Conservation (phyloP, 2,797 vertebrate genomes). For the Hirundo rustica region DNA sequence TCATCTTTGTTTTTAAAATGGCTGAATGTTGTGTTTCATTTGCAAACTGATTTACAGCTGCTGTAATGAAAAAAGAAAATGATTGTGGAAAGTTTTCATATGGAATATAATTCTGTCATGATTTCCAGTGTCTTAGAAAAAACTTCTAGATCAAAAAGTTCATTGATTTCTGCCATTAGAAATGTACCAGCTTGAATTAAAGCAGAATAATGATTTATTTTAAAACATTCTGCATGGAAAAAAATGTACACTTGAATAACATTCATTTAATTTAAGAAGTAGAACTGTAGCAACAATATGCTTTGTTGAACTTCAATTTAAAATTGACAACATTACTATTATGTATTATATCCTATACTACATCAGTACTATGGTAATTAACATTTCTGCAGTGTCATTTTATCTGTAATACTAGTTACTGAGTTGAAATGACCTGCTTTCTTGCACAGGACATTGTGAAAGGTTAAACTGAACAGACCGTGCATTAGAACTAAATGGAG, state of each 20-base stretch:
- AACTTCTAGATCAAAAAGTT: background rate
- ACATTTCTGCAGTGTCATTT: constrained; percentile 66
- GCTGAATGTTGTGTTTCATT: background rate
- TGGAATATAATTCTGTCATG: background rate
- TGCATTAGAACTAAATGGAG: constrained; percentile 10
- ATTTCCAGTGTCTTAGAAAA: background rate
- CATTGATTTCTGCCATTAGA: background rate
- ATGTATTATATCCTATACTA: constrained; percentile 71
- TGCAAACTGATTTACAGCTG: constrained; percentile 21
- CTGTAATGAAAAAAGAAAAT: constrained; percentile 3
- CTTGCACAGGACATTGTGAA: constrained; percentile 52
- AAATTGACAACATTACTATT: constrained; percentile 76
- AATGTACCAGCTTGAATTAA: background rate
- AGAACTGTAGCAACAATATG: constrained; percentile 63
- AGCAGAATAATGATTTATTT: background rate
- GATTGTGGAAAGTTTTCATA: background rate
- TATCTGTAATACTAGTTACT: constrained; percentile 72
- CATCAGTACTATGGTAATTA: constrained; percentile 75
- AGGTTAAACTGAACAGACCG: constrained; percentile 50
- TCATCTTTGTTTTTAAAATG: background rate
- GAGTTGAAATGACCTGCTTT: constrained; percentile 67
- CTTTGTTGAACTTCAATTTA: constrained; percentile 79
- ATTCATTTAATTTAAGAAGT: constrained; percentile 70
- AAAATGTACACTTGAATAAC: constrained; percentile 53
- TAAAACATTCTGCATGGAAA: background rate